These are phyloP conservation scores for Erythrolamprus reginae DNA, from an alignment of 2,113 vertebrate species.

Conservation along the genomic window DNA sequence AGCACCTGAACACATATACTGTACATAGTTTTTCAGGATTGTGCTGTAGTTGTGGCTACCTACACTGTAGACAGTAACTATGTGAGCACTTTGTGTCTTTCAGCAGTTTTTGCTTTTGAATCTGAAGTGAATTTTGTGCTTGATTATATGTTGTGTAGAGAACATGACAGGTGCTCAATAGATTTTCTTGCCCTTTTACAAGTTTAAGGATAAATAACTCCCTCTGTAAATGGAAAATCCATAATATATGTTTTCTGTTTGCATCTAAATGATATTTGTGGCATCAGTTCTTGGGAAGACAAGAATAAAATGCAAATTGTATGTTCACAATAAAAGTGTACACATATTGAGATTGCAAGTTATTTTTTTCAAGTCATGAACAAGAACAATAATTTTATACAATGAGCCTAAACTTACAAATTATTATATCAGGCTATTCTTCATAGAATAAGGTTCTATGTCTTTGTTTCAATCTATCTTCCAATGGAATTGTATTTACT, in stretches of 20 bases:
- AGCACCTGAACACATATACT: not conserved
- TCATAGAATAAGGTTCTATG: not conserved
- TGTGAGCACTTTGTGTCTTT: too few species aligned
- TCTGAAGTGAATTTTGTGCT: too few species aligned
- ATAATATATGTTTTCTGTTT: not conserved
- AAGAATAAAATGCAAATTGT: not conserved
- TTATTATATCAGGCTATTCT: not conserved
- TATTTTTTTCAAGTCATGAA: not conserved
- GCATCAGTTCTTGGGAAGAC: not conserved
- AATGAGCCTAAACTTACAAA: not conserved
- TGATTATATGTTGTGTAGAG: too few species aligned
- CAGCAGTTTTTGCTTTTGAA: too few species aligned
- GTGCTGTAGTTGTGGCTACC: not conserved
- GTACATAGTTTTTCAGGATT: not conserved
- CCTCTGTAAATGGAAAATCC: not conserved
- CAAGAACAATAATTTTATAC: not conserved
- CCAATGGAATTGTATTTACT: constrained; percentile 33
- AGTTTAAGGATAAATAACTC: not conserved
- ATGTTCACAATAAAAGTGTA: not conserved
- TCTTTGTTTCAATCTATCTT: not conserved
- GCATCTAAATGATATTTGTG: not conserved
- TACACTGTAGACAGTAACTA: too few species aligned
- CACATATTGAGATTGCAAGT: not conserved
- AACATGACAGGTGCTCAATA: too few species aligned
- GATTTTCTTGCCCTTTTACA: not conserved